These are phyloP conservation scores for Lamellibrachia luymesi DNA, from an alignment of 1,140 invertebrate genomes.

Conservation along the genomic window DNA sequence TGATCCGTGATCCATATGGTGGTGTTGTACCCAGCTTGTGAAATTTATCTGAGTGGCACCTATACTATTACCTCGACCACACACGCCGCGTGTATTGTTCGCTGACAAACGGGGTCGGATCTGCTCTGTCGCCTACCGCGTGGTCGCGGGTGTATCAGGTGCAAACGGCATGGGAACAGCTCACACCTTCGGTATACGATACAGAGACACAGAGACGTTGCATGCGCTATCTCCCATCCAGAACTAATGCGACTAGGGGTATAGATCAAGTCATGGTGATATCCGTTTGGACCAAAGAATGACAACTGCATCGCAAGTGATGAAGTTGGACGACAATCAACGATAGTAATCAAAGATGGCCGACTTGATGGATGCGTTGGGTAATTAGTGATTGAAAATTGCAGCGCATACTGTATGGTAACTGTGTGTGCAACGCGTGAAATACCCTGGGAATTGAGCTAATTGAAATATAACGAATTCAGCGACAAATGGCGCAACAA, in stretches of 20 bases:
- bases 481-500: background rate
- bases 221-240: background rate
- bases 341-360: background rate
- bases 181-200: background rate
- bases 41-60: background rate
- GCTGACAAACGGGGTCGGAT: background rate
- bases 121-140: background rate
- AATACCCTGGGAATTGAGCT: background rate
- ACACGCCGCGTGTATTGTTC: background rate
- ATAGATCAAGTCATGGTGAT: background rate
- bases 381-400: background rate
- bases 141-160: background rate
- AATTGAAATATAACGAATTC: background rate
- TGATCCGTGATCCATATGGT: background rate
- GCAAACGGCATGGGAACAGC: background rate
- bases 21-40: background rate
- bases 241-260: background rate
- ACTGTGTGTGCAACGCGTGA: background rate
- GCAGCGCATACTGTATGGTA: background rate
- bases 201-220: background rate
- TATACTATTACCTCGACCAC: background rate
- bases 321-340: background rate
- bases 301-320: background rate
- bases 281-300: background rate
- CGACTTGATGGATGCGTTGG: background rate